Percentiles rank a stretch among this genome's conserved stretches.
Evolutionary conservation across 2,888 invertebrate species (phyloP).

Genomic region (Eremobia ochroleuca): DNA sequence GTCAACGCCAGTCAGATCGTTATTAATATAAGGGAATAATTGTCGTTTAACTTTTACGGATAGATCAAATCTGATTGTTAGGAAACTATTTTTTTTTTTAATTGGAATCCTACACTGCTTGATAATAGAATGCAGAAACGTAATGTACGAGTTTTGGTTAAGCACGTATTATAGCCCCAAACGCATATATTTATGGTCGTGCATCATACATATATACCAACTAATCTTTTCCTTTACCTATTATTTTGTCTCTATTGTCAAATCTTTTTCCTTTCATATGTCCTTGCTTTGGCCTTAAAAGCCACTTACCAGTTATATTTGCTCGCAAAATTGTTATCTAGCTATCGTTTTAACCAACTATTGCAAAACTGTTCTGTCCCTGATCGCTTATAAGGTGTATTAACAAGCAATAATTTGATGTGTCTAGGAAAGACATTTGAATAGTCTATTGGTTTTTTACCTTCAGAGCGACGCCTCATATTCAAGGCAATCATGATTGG

Average conservation of each 20-base stretch:
- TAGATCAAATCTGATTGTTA: not conserved
- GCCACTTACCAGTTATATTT: conserved; percentile 37
- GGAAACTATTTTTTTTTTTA: not conserved
- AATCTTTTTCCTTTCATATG: conserved; percentile 55
- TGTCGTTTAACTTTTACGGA: not conserved
- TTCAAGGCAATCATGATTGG: not conserved
- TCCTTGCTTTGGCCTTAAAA: conserved; percentile 58
- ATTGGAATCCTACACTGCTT: not conserved
- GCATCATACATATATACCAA: not conserved
- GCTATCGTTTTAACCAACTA: conserved; percentile 9
- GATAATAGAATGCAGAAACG: not conserved
- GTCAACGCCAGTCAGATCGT: not conserved
- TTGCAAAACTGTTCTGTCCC: conserved; percentile 2
- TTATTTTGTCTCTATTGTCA: conserved; percentile 28
- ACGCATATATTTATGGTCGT: not conserved
- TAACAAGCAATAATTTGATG: not conserved
- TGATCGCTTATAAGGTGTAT: not conserved
- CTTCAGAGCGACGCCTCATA: not conserved
- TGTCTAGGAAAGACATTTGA: not conserved
- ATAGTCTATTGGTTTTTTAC: not conserved
- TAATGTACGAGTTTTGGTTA: not conserved
- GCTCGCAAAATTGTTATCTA: conserved; percentile 17
- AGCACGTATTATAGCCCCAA: not conserved
- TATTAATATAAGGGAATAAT: not conserved
- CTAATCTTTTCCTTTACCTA: not conserved